Conservation (phyloP, 2,113 vertebrate genomes). For the Aramus guarauna region DNA sequence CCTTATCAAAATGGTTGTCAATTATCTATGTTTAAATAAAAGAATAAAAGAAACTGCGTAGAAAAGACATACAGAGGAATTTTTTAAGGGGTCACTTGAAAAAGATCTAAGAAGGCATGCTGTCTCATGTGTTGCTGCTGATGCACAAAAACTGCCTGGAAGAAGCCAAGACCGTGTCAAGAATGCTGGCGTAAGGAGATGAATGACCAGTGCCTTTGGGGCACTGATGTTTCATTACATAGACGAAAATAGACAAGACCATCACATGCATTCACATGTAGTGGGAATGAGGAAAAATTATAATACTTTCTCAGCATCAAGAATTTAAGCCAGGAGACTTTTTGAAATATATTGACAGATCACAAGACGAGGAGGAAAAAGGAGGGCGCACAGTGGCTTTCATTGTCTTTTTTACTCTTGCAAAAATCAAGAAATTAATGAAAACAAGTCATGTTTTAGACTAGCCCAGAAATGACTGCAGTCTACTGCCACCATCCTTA, state of each 20-base stretch:
- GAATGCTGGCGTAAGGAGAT: not conserved
- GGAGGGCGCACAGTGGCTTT: not conserved
- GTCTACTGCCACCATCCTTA: not conserved
- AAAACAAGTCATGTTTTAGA: not conserved
- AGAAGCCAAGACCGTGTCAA: not conserved
- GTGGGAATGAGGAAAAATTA: not conserved
- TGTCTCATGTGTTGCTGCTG: conserved; percentile 11
- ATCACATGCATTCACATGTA: conserved; percentile 54
- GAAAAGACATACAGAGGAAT: not conserved
- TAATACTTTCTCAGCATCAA: not conserved
- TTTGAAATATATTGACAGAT: not conserved
- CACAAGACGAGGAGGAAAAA: not conserved
- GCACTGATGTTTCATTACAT: not conserved
- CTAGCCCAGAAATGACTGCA: not conserved
- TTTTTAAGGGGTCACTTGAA: not conserved
- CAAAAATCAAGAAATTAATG: not conserved
- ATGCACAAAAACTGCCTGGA: not conserved
- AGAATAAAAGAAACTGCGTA: not conserved
- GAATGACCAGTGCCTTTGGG: conserved; percentile 42
- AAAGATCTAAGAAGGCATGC: not conserved
- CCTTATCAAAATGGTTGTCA: not conserved
- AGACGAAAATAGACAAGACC: conserved; percentile 8
- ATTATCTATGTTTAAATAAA: not conserved
- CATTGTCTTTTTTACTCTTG: not conserved
- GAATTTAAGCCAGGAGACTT: not conserved